phyloP scores from a whole-genome alignment of 1,140 invertebrate genomes.

The Monochamus saltuarius region DNA sequence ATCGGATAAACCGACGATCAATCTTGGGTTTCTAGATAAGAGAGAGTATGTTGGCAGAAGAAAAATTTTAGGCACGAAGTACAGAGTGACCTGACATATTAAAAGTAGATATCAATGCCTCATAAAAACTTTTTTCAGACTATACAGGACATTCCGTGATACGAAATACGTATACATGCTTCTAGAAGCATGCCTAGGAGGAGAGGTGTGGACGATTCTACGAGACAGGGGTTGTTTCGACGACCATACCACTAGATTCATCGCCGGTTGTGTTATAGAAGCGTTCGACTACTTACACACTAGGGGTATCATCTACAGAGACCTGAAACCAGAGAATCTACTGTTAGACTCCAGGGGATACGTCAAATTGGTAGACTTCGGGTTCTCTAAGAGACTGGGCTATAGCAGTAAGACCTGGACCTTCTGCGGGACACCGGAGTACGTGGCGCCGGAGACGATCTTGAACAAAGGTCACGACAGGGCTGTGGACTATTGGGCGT shows the following conservation, averaged over 20 bases:
- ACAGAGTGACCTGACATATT: no score
- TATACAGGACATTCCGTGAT: constrained; percentile 81
- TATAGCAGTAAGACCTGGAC: constrained; percentile 81
- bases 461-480: constrained; percentile 72
- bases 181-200: constrained; percentile 82
- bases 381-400: constrained; percentile 80
- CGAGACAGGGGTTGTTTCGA: constrained; percentile 71
- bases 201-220: constrained; percentile 84
- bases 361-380: constrained; percentile 84
- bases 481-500: constrained; percentile 79
- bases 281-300: constrained; percentile 76
- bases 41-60: no score
- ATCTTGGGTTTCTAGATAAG: no score
- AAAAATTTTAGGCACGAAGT: no score
- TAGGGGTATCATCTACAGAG: constrained; percentile 74
- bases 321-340: constrained; percentile 82
- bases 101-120: no score
- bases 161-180: constrained; percentile 85
- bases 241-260: constrained; percentile 72
- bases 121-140: no score
- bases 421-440: constrained; percentile 81
- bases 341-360: constrained; percentile 72
- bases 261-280: constrained; percentile 73
- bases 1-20: no score
- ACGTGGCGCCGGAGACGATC: constrained; percentile 76